Conservation (phyloP, 2,113 vertebrate genomes). For the Notothenia rossii region DNA sequence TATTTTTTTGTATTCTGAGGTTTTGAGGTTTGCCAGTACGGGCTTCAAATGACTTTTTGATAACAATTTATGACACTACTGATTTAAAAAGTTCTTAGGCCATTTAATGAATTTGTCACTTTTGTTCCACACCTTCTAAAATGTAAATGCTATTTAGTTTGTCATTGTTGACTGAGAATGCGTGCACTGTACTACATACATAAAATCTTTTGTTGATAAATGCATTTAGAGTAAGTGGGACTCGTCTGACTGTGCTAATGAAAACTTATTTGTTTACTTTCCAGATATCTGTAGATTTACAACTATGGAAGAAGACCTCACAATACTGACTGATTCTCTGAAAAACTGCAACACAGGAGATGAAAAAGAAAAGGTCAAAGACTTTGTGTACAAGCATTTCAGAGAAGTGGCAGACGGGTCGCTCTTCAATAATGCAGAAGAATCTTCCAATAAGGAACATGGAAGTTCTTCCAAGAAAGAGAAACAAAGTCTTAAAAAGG, state of each 20-base stretch:
- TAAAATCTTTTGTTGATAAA: background rate
- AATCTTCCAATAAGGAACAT: slow-evolving; percentile 63
- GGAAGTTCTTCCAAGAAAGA: slow-evolving; percentile 65
- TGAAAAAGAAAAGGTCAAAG: slow-evolving; percentile 73
- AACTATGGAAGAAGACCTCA: slow-evolving; percentile 81
- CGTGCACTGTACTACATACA: background rate
- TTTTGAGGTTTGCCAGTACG: no score
- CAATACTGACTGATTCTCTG: slow-evolving; percentile 68
- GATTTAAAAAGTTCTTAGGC: no score
- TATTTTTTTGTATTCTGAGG: no score
- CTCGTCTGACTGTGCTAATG: background rate
- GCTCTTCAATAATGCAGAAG: slow-evolving; percentile 60
- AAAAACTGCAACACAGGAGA: slow-evolving; percentile 72
- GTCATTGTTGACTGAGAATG: no score
- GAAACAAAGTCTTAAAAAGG: slow-evolving; percentile 81
- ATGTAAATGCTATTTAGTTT: no score
- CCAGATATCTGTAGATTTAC: slow-evolving; percentile 64
- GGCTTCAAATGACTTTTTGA: no score
- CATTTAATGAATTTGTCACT: no score
- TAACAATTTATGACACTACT: no score
- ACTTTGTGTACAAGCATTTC: slow-evolving; percentile 70
- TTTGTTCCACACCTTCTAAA: no score
- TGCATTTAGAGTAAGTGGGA: background rate
- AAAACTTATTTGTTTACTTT: slow-evolving; percentile 36
- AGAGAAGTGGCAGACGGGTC: slow-evolving; percentile 70